phyloP scores from a whole-genome alignment of 2,888 invertebrate genomes.

The Cephus spinipes region DNA sequence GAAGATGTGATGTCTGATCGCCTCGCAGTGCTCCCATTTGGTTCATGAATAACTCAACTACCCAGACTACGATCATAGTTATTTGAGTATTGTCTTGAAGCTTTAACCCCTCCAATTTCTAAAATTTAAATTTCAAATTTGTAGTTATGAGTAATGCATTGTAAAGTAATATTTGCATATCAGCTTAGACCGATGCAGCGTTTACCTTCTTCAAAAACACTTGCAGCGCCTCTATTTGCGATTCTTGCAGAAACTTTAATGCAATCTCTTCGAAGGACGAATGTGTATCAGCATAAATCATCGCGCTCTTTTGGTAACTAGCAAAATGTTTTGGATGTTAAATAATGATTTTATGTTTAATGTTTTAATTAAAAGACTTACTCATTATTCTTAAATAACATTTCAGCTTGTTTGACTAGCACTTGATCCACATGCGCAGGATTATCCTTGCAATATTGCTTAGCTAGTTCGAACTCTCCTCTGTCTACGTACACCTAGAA shows the following conservation, averaged over 20 bases:
- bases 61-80: conserved; percentile 95
- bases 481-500: conserved; percentile 82
- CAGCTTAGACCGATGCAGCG: not conserved
- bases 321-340: conserved; percentile 9
- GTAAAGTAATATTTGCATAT: not conserved
- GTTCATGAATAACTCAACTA: conserved; percentile 91
- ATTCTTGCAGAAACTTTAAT: conserved; percentile 86
- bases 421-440: conserved; percentile 86
- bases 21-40: conserved; percentile 83
- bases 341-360: conserved; percentile 6
- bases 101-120: conserved; percentile 80
- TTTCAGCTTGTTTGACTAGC: conserved; percentile 88
- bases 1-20: conserved; percentile 54
- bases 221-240: conserved; percentile 88
- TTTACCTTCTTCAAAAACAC: conserved; percentile 80
- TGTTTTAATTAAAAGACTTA: conserved; percentile 54
- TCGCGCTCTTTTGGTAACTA: conserved; percentile 84
- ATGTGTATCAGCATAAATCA: conserved; percentile 89
- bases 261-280: conserved; percentile 95
- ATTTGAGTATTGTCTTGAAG: conserved; percentile 86
- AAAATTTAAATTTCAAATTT: conserved; percentile 10
- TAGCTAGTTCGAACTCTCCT: conserved; percentile 88
- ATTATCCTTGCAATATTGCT: conserved; percentile 85
- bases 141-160: not conserved
- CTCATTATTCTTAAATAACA: conserved; percentile 81